phyloP scores from a whole-genome alignment of 2,113 vertebrate species.

The Psittacus erithacus region DNA sequence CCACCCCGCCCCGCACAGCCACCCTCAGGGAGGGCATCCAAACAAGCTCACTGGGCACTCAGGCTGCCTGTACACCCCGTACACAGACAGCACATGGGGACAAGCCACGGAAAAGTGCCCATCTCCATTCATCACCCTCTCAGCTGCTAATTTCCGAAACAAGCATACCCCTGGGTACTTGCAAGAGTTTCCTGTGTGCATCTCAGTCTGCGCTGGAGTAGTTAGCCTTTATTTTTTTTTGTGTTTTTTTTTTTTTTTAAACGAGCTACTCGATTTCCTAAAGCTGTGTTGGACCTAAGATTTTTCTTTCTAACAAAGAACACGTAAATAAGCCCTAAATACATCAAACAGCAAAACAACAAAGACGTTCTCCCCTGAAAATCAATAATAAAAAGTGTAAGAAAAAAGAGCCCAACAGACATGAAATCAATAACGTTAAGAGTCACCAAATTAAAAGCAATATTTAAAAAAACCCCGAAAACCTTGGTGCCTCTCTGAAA shows the following conservation, averaged over 20 bases:
- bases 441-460: not conserved
- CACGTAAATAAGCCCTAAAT: not conserved
- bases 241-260: not conserved
- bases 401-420: not conserved
- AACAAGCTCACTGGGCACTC: not conserved
- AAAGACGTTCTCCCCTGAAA: not conserved
- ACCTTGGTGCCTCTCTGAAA: not conserved
- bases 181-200: not conserved
- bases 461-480: not conserved
- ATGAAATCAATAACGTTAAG: not conserved
- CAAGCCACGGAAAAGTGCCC: not conserved
- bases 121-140: not conserved
- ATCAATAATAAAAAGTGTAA: not conserved
- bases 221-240: not conserved
- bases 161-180: not conserved
- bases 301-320: not conserved
- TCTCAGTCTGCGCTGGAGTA: fast-evolving
- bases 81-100: not conserved
- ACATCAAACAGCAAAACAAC: not conserved
- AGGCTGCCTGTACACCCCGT: not conserved
- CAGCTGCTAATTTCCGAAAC: not conserved
- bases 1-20: not conserved
- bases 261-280: not conserved
- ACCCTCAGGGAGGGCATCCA: slow-evolving; percentile 1
- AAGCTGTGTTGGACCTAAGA: not conserved